Percentiles rank a stretch among this genome's conserved stretches.
These are phyloP conservation scores for Callipepla californica DNA, from an alignment of 2,113 vertebrate genomes.

Conservation along the genomic window DNA sequence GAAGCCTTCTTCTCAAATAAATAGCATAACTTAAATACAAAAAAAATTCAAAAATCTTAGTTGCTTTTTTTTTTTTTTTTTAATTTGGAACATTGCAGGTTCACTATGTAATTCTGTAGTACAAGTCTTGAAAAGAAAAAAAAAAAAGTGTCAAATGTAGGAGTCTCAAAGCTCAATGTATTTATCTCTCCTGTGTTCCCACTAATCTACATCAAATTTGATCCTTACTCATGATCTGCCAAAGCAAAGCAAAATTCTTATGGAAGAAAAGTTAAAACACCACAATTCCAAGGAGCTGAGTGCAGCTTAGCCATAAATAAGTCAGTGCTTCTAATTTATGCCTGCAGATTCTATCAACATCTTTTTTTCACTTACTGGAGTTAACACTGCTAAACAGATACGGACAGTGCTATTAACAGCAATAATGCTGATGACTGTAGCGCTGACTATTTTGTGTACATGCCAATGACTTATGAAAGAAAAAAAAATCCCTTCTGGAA, in stretches of 20 bases:
- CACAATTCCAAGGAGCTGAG: neutral
- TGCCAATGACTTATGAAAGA: neutral
- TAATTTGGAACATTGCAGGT: fast-evolving
- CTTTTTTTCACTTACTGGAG: neutral
- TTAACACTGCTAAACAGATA: neutral
- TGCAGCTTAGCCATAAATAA: neutral
- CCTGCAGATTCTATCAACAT: neutral
- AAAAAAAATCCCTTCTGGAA: neutral
- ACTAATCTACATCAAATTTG: neutral
- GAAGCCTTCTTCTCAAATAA: neutral
- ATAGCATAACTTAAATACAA: neutral
- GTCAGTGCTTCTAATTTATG: neutral
- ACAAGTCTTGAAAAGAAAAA: neutral
- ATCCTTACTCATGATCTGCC: neutral
- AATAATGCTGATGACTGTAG: neutral
- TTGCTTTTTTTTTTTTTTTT: neutral
- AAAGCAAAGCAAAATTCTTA: neutral
- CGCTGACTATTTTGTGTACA: neutral
- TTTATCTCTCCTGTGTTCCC: neutral
- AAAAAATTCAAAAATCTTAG: neutral
- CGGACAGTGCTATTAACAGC: neutral
- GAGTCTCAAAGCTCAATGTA: fast-evolving
- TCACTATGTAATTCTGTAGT: neutral
- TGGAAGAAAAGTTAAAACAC: neutral
- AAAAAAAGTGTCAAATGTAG: neutral